Base-by-base conservation (phyloP, 2,888 invertebrate genomes). In the Himalopsyche anomala region DNA sequence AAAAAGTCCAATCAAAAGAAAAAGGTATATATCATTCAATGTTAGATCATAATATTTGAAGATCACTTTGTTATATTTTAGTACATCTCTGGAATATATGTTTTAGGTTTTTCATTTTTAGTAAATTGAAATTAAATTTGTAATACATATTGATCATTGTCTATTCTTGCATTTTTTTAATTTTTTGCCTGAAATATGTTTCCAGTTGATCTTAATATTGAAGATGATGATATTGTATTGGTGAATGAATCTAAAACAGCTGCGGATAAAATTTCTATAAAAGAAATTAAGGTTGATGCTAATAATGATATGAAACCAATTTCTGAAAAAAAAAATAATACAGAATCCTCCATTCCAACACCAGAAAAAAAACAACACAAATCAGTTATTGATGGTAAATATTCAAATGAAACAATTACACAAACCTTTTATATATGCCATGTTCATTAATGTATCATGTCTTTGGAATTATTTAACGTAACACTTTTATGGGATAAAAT, bases 141-240 rank as follows among this genome's bases (percentile, higher is more conserved):
- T 15, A 51, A 51, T 51, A 15, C 9, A 28, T 45, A 45, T 45
- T 9, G 9, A 11, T 8, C 9, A 8, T 45, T 11, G 11, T 45
- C 45, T 9, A 45, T 45, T 8, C 9, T 45, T 9, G 9, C 45
- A 9, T 45, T 45, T 11, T 9, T 9, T 45, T 11, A 45, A 45
- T 2, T 45, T 45, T 11, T 11, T 45, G 9, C 9, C 4, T 51
- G 42, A 42, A 42, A 42, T 42, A 42, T 42, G 5, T 15, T 74
- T 74, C 88, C 89, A 69, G 88, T 88, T 56, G 88, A 85, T 82
- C 86, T 89, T 11, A 87, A 88, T 62, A 89, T 89, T 74, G 88
- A 89, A 45, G 89, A 89, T 62, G 90, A 90, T 81, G 90, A 90
- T 74, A 89, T 90, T 82, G 90, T 90, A n/a, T 89, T 90, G 28